Percentiles rank a stretch among this genome's conserved stretches.
phyloP scores from a whole-genome alignment of 2,888 invertebrate species.

The Limnephilus marmoratus region DNA sequence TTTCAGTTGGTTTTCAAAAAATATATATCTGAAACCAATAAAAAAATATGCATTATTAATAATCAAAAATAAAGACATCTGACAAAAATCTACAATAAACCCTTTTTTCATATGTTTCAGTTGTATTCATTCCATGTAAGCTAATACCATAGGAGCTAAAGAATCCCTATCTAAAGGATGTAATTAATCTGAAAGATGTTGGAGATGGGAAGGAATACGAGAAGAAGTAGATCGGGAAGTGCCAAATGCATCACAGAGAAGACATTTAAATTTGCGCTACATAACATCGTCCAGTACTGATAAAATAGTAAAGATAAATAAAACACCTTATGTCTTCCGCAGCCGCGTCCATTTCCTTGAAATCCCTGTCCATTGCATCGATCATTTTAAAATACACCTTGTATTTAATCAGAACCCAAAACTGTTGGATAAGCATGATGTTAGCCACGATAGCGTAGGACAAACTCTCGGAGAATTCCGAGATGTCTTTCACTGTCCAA shows the following conservation, averaged over 20 bases:
- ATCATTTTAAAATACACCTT: slow-evolving; percentile 28
- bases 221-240: too few species aligned
- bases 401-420: slow-evolving; percentile 12
- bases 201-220: background rate
- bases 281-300: too few species aligned
- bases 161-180: background rate
- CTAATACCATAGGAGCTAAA: background rate
- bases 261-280: too few species aligned
- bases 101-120: too few species aligned
- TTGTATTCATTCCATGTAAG: too few species aligned
- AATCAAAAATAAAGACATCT: too few species aligned
- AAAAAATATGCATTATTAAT: too few species aligned
- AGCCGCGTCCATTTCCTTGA: slow-evolving; percentile 49
- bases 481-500: slow-evolving; percentile 28
- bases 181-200: background rate
- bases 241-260: too few species aligned
- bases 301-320: too few species aligned
- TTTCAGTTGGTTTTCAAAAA: slow-evolving; percentile 47
- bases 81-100: too few species aligned
- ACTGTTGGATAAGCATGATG: slow-evolving; percentile 43
- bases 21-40: slow-evolving; percentile 15
- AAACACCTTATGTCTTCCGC: slow-evolving; percentile 30
- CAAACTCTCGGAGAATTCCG: slow-evolving; percentile 52
- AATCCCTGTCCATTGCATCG: slow-evolving; percentile 46
- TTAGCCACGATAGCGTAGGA: slow-evolving; percentile 11